Evolutionary conservation across 2,113 vertebrate genomes (phyloP).

Genomic region (Eleginops maclovinus): DNA sequence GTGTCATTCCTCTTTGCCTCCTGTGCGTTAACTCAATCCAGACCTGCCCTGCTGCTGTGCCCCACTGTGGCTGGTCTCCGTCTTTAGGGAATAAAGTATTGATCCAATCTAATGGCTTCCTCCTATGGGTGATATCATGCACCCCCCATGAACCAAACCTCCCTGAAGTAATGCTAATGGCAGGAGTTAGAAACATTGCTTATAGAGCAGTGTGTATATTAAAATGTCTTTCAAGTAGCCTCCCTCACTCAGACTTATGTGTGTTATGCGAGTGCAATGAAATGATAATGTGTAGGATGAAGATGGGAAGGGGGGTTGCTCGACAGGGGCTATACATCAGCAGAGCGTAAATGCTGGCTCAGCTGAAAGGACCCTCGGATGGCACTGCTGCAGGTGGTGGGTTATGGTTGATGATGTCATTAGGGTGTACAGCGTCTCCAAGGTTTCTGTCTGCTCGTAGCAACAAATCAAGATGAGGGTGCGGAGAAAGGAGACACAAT

Average conservation of each 20-base stretch:
- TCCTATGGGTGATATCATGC: conserved; percentile 56
- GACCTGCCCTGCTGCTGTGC: conserved; percentile 12
- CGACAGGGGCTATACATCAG: conserved; percentile 68
- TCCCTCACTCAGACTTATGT: background rate
- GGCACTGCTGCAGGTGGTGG: conserved; percentile 49
- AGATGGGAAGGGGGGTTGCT: background rate
- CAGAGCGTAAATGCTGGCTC: conserved; percentile 64
- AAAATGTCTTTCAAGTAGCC: conserved; percentile 1
- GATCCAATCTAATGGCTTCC: conserved; percentile 70
- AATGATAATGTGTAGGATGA: conserved; percentile 52
- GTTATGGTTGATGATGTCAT: conserved; percentile 72
- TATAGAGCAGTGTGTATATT: conserved; percentile 9
- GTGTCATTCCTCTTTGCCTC: conserved; percentile 29
- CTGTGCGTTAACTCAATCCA: conserved; percentile 20
- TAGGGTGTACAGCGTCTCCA: conserved; percentile 39
- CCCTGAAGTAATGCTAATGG: conserved; percentile 6
- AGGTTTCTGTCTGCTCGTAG: conserved; percentile 34
- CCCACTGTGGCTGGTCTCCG: conserved; percentile 17
- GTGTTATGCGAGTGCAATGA: conserved; percentile 17
- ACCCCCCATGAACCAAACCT: conserved; percentile 29
- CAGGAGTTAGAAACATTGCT: conserved; percentile 1
- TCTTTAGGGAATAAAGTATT: conserved; percentile 46
- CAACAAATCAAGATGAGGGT: conserved; percentile 3
- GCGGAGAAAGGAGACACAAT: background rate
- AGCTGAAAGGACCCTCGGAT: conserved; percentile 49